Evolutionary conservation across 2,113 vertebrate genomes (phyloP), one percentile per base, ranked within the genome.

Genomic region (Dolichallabes microphthalmus): DNA sequence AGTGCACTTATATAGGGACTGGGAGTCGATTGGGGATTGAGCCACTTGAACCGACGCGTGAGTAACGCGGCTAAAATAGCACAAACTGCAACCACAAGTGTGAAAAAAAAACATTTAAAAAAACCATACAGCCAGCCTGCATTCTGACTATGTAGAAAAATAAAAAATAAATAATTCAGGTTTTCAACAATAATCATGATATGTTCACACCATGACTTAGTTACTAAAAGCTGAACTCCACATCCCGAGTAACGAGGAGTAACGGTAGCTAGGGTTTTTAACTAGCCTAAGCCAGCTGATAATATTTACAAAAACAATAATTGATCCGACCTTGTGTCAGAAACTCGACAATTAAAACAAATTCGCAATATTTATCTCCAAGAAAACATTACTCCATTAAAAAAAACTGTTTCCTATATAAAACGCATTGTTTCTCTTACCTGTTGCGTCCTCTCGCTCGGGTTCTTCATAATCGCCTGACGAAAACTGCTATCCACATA

Each of bases 401-500:
- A 14, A 19, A 82, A 32, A 9, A 1, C 7, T 0, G 4, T 2
- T 11, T 1, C 11, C 0, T 55, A 30, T 53, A 1, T 55, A 32
- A 32, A 25, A 22, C 2, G 2, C 2, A 5, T 60, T 1, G 15
- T 39, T 0, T 0, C 1, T 39, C 78, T 82, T 90, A 96, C 95
- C 95, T 96, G 95, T 73, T 95, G 90, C 92, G 94, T 95, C 85
- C 95, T 91, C 83, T 96, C 95, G 25, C 92, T 92, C 13, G 96
- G 96, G 91, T 95, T 96, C 91, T 96, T 96, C 94, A 96, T 96
- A 87, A 96, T 95, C 83, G 96, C 95, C 84, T 96, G 96, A 85
- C 96, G 93, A 93, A 96, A 96, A 91, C 95, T 96, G 91, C 95
- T 96, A 94, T 96, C 96, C 94, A 96, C 96, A 93, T 96, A 96